Evolutionary conservation across 2,888 invertebrate genomes (phyloP).

Genomic region (Scaptomyza reducta): DNA sequence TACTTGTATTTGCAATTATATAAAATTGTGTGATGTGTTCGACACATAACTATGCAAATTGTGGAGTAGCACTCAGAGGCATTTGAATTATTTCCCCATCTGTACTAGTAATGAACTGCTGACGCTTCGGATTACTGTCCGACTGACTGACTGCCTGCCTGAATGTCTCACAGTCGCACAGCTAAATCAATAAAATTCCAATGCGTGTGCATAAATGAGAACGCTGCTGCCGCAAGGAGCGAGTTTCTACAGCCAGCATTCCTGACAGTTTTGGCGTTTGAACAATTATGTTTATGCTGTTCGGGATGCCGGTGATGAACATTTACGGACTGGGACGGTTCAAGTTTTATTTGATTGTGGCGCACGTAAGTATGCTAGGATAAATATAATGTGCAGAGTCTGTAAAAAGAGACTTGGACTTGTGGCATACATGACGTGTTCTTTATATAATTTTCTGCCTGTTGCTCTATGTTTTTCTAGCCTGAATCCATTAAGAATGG

Average conservation of each 20-base stretch:
- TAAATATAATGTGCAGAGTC: constrained; percentile 10
- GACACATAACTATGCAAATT: constrained; percentile 32
- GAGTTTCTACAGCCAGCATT: constrained; percentile 21
- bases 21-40: constrained; percentile 9
- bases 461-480: constrained; percentile 36
- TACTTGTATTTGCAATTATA: constrained; percentile 11
- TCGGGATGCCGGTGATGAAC: constrained; percentile 28
- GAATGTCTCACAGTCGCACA: constrained; percentile 9
- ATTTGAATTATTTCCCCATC: constrained; percentile 66
- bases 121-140: constrained; percentile 13
- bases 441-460: constrained; percentile 34
- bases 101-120: constrained; percentile 53
- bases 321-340: constrained; percentile 5
- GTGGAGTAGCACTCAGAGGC: constrained; percentile 19
- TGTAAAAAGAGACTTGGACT: background rate
- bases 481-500: too few relatives aligned
- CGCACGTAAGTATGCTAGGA: constrained; percentile 66
- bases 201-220: constrained; percentile 56
- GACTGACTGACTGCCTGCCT: background rate
- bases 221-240: constrained; percentile 5
- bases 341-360: constrained; percentile 25
- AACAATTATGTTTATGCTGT: constrained; percentile 43
- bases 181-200: constrained; percentile 75
- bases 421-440: constrained; percentile 19
- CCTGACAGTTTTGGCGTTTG: constrained; percentile 10